A percentile compares a stretch with the other conserved stretches of the same genome.
phyloP scores from a whole-genome alignment of 2,113 vertebrate genomes.

The Myodes glareolus region DNA sequence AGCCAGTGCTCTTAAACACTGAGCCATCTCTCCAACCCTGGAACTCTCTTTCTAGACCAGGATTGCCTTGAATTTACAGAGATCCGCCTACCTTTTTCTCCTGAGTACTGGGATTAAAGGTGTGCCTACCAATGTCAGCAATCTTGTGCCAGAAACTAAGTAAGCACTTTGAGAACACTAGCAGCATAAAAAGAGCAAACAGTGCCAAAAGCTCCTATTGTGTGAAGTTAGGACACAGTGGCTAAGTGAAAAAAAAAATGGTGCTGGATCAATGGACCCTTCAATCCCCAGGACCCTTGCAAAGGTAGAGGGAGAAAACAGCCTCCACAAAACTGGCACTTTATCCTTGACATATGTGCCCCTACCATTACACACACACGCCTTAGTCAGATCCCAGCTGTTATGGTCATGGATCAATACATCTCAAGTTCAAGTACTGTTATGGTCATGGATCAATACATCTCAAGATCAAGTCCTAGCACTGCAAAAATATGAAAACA shows the following conservation, averaged over 20 bases:
- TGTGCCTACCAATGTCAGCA: background rate
- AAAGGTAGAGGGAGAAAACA: too few relatives aligned
- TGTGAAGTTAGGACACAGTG: conserved; percentile 1
- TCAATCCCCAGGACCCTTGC: too few relatives aligned
- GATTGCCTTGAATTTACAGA: background rate
- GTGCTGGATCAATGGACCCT: background rate
- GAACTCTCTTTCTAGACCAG: background rate
- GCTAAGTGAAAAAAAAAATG: background rate
- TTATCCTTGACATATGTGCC: too few relatives aligned
- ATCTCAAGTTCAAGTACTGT: too few relatives aligned
- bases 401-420: too few relatives aligned
- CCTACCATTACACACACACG: too few relatives aligned
- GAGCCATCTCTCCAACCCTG: too few relatives aligned
- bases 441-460: background rate
- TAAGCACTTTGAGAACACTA: background rate
- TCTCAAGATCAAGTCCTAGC: background rate
- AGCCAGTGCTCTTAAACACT: too few relatives aligned
- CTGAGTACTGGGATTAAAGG: background rate
- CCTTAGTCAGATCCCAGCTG: too few relatives aligned
- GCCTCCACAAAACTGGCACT: too few relatives aligned
- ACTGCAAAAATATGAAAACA: background rate
- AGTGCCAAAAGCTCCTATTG: background rate
- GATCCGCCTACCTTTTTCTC: background rate
- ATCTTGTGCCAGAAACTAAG: background rate
- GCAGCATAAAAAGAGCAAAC: background rate